Evolutionary conservation across 2,888 invertebrate species (phyloP), one percentile per base, ranked within the genome.

Genomic region (Oligia latruncula): DNA sequence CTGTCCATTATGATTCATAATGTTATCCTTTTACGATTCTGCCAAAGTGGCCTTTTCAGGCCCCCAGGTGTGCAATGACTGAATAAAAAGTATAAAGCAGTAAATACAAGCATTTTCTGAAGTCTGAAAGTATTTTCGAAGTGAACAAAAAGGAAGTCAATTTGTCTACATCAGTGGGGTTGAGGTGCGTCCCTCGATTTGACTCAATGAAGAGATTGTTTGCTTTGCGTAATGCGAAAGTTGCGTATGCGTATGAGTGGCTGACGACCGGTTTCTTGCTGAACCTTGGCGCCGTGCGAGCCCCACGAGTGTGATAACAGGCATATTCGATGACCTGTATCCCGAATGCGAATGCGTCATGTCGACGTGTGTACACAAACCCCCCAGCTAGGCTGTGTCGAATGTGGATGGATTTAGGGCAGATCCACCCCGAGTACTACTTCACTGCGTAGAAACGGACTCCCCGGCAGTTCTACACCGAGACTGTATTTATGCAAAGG

Each of bases 361-460:
- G 58, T 49, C 35, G 68, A 77, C 75, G 55, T n/a, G 68, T 5
- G 23, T 60, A 71, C 83, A 83, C 81, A 15, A 67, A 15, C 60
- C 65, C 71, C 71, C 52, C 66, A 43, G 43, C 6, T 62, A 78
- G 80, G 73, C 4, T 70, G 82, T 71, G 70, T 46, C 2, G 43
- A 20, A 23, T 64, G 79, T 40, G n/a, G 29, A 0, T 70, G 85
- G 85, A 82, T 2, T 84, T 71, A 74, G 58, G 2, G 82, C 0
- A 80, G 82, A 11, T 73, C 85, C 85, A 84, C 72, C 78, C 73
- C 73, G n/a, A 11, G 1, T 84, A 71, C 82, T 74, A 55, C 82
- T 64, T 80, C 9, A 73, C 82, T 85, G 74, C 46, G 82, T 80
- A 82, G 82, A 82, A 84, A 85, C 70, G 82, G 82, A 82, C 82